phyloP scores from a whole-genome alignment of 2,113 vertebrate genomes.

The Baryphthengus martii region DNA sequence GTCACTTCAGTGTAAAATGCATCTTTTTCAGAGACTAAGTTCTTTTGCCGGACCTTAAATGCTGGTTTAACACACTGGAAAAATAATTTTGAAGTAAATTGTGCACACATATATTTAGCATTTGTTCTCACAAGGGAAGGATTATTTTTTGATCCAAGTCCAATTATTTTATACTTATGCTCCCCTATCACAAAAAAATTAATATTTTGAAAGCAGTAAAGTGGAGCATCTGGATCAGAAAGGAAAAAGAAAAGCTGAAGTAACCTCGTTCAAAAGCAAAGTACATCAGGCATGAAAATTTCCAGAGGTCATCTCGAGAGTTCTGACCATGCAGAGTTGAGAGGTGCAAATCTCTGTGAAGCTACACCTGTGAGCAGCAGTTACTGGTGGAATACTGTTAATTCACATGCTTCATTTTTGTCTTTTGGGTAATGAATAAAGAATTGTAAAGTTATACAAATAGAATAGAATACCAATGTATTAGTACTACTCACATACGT shows the following conservation, averaged over 20 bases:
- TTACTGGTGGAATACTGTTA: background rate
- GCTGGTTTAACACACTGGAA: background rate
- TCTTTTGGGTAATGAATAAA: background rate
- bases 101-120: rapidly evolving
- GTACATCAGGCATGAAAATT: background rate
- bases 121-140: background rate
- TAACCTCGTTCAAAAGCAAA: background rate
- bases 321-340: background rate
- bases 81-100: background rate
- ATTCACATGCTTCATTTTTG: background rate
- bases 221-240: background rate
- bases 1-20: background rate
- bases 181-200: background rate
- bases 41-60: background rate
- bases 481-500: background rate
- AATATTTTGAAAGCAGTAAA: background rate
- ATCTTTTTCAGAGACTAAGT: background rate
- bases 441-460: background rate
- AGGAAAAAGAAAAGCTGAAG: background rate
- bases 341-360: background rate
- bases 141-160: background rate
- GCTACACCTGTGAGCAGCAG: background rate
- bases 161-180: background rate
- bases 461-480: background rate
- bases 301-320: background rate